Conservation (phyloP, 2,113 vertebrate genomes). For the Hippocampus abdominalis region DNA sequence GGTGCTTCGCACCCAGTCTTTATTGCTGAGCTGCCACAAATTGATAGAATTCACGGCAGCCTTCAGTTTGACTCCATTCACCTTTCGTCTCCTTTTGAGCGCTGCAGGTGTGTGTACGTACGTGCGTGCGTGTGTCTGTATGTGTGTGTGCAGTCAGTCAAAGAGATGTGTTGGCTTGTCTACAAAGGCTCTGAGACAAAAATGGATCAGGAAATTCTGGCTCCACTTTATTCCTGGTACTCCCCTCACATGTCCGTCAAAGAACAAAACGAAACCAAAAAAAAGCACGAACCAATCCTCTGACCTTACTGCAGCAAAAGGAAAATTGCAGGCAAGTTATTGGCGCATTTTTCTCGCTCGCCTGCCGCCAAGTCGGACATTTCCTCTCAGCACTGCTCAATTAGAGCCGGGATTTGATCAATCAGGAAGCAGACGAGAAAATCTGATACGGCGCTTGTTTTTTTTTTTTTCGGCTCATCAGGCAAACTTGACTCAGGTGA, state of each 20-base stretch:
- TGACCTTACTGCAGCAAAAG: slow-evolving; percentile 21
- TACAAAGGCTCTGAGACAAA: slow-evolving; percentile 63
- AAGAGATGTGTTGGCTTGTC: slow-evolving; percentile 54
- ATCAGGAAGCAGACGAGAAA: slow-evolving; percentile 5
- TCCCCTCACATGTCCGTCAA: slow-evolving; percentile 43
- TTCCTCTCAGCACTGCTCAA: slow-evolving; percentile 13
- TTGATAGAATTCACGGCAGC: slow-evolving; percentile 61
- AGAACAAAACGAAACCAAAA: slow-evolving; percentile 7
- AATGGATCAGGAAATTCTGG: slow-evolving; percentile 69
- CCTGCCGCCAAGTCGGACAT: slow-evolving; percentile 8
- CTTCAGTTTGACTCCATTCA: slow-evolving; percentile 20
- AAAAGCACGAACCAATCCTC: slow-evolving; percentile 21
- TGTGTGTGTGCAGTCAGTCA: slow-evolving; percentile 47
- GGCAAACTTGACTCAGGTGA: slow-evolving; percentile 42
- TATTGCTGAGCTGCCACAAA: slow-evolving; percentile 42
- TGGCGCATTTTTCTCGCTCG: slow-evolving; percentile 36
- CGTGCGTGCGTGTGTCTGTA: neutral
- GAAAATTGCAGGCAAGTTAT: slow-evolving; percentile 27
- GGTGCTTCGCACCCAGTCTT: slow-evolving; percentile 46
- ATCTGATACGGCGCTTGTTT: neutral
- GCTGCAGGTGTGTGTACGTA: slow-evolving; percentile 58
- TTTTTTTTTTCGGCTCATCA: neutral
- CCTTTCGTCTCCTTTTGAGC: slow-evolving; percentile 13
- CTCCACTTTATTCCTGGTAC: slow-evolving; percentile 38
- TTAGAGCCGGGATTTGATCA: slow-evolving; percentile 14